Base-by-base conservation (phyloP, 1,140 invertebrate genomes). In the Drosophila kepulauana region DNA sequence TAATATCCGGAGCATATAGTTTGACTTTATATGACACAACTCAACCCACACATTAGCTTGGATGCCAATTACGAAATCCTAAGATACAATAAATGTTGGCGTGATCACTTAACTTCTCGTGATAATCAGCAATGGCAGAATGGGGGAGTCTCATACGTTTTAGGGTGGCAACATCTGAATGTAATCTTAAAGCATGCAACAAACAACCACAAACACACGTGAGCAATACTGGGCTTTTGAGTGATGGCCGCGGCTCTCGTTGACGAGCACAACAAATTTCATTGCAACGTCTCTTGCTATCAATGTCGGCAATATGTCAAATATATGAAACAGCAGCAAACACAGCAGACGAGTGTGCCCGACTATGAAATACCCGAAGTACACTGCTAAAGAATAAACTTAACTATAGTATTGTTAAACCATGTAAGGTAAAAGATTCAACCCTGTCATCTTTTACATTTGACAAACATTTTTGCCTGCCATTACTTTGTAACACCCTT, bases 291-390 rank as follows among this genome's bases (percentile, higher is more conserved):
- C 82, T 82, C 80, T 68, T 87, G 75, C 82, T 87, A 79, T 88
- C 84, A 87, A 87, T 88, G 82, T 82, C 80, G 82, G 80, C 82
- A 88, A 87, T 87, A 88, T 88, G 82, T 87, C 84, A 88, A 82
- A 86, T 76, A 79, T 38, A 38, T 38, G 35, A 38, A 38, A 79
- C 82, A 82, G 56, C 82, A 64, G 74, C 59, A 52, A 35, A 3
- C 38, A 48, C 79, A 8, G 3, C 35, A 1, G 0, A 7, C 0
- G 33, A 33, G 33, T 8, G 33, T 33, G 0, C 35, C 10, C 35
- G 35, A 38, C 35, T 38, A 1, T 10, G 35, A 10, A 8, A 38
- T 38, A 38, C 35, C 8, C 35, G 35, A 3, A 8, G 7, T 10
- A 7, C 35, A 10, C 8, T 8, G 7, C 8, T 7, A 35, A 6